Conservation (phyloP, 1,140 invertebrate species). For the Sarcophaga bullata region DNA sequence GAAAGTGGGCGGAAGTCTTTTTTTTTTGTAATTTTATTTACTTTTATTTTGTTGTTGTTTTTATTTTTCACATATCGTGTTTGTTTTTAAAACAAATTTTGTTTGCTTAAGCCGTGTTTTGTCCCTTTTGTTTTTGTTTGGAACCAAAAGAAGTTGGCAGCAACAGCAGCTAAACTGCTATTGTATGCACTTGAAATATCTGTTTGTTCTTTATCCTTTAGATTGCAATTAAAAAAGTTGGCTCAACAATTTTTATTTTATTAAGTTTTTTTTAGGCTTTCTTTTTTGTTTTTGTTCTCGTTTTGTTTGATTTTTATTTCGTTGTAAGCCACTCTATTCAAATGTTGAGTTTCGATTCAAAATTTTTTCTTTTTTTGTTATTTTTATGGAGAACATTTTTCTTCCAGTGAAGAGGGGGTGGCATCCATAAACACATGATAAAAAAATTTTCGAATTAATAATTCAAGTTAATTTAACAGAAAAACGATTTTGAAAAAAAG, state of each 20-base stretch:
- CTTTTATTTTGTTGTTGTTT: neutral
- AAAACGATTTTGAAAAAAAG: too few relatives aligned
- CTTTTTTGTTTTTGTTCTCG: neutral
- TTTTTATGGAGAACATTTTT: too few relatives aligned
- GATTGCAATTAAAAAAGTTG: slow-evolving; percentile 23
- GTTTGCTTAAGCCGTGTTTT: too few relatives aligned
- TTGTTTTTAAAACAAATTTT: slow-evolving; percentile 22
- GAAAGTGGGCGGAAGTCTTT: too few relatives aligned
- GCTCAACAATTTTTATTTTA: neutral
- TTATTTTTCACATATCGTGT: neutral
- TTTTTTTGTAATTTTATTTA: neutral
- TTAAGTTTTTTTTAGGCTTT: neutral
- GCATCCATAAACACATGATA: too few relatives aligned
- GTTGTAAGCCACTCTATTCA: too few relatives aligned
- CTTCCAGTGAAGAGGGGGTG: too few relatives aligned
- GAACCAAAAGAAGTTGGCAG: neutral
- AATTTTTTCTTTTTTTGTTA: too few relatives aligned
- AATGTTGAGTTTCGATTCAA: too few relatives aligned
- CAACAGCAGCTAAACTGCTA: slow-evolving; percentile 22
- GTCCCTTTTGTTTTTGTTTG: neutral
- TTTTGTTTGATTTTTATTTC: too few relatives aligned
- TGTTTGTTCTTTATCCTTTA: neutral
- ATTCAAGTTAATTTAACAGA: too few relatives aligned
- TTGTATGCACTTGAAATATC: slow-evolving; percentile 24
- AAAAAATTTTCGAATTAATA: too few relatives aligned